phyloP scores from a whole-genome alignment of 2,888 invertebrate genomes.

The Tachystola acroxantha region DNA sequence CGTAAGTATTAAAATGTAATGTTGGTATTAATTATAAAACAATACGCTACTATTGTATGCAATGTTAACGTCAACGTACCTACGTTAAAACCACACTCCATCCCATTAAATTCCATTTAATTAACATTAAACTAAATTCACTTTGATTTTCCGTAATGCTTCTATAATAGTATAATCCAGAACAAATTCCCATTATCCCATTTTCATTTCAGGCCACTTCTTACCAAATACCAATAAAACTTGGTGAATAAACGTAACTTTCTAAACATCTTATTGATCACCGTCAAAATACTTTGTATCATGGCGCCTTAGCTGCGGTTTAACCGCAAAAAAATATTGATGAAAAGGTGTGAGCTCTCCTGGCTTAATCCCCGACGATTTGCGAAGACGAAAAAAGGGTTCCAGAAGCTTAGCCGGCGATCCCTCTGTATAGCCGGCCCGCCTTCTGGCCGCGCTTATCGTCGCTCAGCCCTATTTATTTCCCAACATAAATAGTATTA shows the following conservation, averaged over 20 bases:
- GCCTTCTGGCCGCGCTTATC: slow-evolving; percentile 54
- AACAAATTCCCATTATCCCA: slow-evolving; percentile 4
- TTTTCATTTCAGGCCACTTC: slow-evolving; percentile 6
- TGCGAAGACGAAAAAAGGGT: slow-evolving; percentile 73
- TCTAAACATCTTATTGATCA: slow-evolving; percentile 50
- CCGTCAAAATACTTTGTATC: slow-evolving; percentile 54
- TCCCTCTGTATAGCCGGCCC: slow-evolving; percentile 35
- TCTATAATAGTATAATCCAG: not conserved
- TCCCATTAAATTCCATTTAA: too few species aligned
- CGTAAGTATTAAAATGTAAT: too few species aligned
- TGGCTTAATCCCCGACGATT: slow-evolving; percentile 72
- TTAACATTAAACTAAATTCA: too few species aligned
- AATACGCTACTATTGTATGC: too few species aligned
- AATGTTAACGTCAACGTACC: too few species aligned
- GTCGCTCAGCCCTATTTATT: slow-evolving; percentile 57
- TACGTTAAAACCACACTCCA: too few species aligned
- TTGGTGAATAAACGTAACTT: slow-evolving; percentile 38
- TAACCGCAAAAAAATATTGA: slow-evolving; percentile 67
- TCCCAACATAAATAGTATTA: slow-evolving; percentile 47
- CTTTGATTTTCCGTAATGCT: too few species aligned
- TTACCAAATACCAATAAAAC: slow-evolving; percentile 32
- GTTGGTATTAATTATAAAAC: too few species aligned
- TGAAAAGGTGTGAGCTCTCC: slow-evolving; percentile 66
- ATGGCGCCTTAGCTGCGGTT: slow-evolving; percentile 53
- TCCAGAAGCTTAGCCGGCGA: slow-evolving; percentile 48